Evolutionary conservation across 2,113 vertebrate genomes (phyloP), one percentile per base, ranked within the genome.

Genomic region (Tetrax tetrax): DNA sequence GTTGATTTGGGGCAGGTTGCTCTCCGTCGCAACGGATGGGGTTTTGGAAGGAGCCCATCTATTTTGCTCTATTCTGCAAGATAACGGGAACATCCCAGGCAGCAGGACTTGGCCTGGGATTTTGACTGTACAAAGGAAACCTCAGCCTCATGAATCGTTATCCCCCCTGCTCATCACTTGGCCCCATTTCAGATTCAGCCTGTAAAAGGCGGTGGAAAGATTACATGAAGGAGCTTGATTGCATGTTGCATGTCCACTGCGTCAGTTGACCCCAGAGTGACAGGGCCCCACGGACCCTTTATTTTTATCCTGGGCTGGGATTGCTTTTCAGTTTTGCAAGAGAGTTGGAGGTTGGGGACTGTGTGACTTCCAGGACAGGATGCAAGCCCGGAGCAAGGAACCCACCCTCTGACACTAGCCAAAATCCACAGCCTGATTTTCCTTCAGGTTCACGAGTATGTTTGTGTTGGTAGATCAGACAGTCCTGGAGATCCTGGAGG

Each of bases 361-460:
- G 28, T 31, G 85, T 74, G 82, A 76, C 87, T 92, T 91, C 82
- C 88, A 96, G 90, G 66, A 54, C 66, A 93, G 82, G 87, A 96
- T 87, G 77, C 54, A 66, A 87, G 61, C 57, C 61, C 54, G 12
- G 89, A 76, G 66, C 27, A 45, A 51, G 77, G 71, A 94, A 63
- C 54, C 35, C 78, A 72, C 82, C 70, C 95, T 80, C 66, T 80
- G 75, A 18, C 82, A 91, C 37, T 4, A 14, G 90, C 82, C 84
- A 96, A 90, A 92, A 95, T 78, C 69, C 57, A 79, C 63, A 90
- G 79, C 28, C 83, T 82, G 47, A 25, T 66, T 50, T 87, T 91
- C 71, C 68, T 90, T 45, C 88, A 83, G 54, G 45, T 72, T 74
- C 75, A 6, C 12, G 8, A 63, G 14, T 25, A 23, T 65, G 45